phyloP scores from a whole-genome alignment of 37 sponge, comb jelly and placozoan genomes.

The Amphimedon queenslandica region DNA sequence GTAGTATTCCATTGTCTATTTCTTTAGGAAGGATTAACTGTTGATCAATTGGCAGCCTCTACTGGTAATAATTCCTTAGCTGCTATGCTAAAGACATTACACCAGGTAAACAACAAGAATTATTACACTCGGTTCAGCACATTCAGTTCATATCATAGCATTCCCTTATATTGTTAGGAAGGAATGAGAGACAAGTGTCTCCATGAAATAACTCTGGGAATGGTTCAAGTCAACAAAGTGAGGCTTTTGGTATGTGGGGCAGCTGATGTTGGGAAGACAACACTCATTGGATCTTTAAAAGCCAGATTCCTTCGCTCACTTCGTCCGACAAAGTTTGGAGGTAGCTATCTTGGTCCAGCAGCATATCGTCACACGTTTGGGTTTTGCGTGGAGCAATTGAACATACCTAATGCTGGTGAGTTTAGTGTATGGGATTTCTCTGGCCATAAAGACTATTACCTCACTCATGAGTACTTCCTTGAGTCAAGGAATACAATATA shows the following conservation, averaged over 20 bases:
- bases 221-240: constrained; percentile 34
- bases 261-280: constrained; percentile 82
- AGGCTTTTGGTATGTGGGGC: constrained; percentile 82
- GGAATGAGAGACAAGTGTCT: constrained; percentile 45
- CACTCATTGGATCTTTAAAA: constrained; percentile 71
- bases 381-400: constrained; percentile 37
- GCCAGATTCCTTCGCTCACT: constrained; percentile 52
- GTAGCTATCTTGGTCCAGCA: constrained; percentile 22
- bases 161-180: constrained; percentile 19
- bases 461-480: constrained; percentile 70
- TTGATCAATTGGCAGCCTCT: constrained; percentile 68
- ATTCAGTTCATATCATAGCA: neutral
- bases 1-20: neutral
- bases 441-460: constrained; percentile 67
- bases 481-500: constrained; percentile 44
- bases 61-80: constrained; percentile 19
- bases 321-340: constrained; percentile 3
- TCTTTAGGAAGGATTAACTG: constrained; percentile 60
- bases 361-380: constrained; percentile 50
- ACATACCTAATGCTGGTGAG: constrained; percentile 55
- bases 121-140: neutral
- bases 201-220: constrained; percentile 46
- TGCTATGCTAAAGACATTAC: neutral
- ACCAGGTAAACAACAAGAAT: no score
- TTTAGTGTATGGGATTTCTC: constrained; percentile 93